These are phyloP conservation scores for Nowickia ferox DNA, from an alignment of 2,888 invertebrate species.

Conservation along the genomic window DNA sequence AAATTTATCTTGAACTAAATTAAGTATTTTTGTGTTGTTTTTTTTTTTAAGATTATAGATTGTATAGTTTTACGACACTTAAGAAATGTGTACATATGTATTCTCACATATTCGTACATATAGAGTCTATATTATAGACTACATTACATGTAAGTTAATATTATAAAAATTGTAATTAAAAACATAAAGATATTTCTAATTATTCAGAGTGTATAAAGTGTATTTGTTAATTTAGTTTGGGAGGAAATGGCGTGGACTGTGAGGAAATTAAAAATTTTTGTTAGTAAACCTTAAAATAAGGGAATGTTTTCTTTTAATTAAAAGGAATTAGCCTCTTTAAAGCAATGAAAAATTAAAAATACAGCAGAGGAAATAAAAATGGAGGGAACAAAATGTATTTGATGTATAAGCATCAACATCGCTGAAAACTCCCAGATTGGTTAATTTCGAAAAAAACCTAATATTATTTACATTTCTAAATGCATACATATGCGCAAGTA, in stretches of 20 bases:
- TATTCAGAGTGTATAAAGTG: constrained; percentile 19
- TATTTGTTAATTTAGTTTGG: constrained; percentile 31
- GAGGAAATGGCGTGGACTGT: neutral
- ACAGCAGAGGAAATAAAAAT: too few species aligned
- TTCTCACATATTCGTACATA: constrained; percentile 17
- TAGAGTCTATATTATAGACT: too few species aligned
- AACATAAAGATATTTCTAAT: constrained; percentile 17
- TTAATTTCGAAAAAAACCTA: too few species aligned
- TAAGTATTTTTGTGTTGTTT: constrained; percentile 25
- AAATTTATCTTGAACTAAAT: constrained; percentile 19
- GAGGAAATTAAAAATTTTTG: neutral
- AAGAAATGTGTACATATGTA: constrained; percentile 21
- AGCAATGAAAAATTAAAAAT: too few species aligned
- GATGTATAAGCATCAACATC: neutral
- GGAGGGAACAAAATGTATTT: neutral
- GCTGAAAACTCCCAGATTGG: too few species aligned
- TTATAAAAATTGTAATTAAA: constrained; percentile 27
- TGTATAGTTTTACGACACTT: constrained; percentile 33
- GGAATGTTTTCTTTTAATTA: neutral
- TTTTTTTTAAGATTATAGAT: constrained; percentile 11
- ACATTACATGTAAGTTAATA: constrained; percentile 28
- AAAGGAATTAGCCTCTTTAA: neutral
- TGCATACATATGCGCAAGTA: too few species aligned
- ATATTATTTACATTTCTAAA: too few species aligned
- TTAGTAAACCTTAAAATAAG: neutral